phyloP scores from a whole-genome alignment of 2,888 invertebrate species.

The Ptychoptera albimana region DNA sequence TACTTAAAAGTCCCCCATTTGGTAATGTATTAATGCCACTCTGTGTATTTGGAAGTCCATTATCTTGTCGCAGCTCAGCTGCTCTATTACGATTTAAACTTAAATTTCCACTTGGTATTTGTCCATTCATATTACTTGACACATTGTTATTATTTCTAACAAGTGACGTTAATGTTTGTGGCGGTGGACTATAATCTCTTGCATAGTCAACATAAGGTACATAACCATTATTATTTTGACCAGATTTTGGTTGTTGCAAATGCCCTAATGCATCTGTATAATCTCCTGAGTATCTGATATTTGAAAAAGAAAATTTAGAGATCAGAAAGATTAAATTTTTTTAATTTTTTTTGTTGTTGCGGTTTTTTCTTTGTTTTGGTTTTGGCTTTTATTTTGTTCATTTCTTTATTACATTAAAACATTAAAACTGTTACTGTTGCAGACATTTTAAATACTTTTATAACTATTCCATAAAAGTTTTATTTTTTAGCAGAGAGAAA shows the following conservation, averaged over 20 bases:
- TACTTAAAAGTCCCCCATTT: conserved; percentile 16
- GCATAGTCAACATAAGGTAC: conserved; percentile 80
- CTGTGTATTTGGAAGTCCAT: conserved; percentile 24
- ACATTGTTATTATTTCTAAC: conserved; percentile 5
- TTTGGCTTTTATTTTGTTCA: no score
- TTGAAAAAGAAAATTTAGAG: conserved; percentile 10
- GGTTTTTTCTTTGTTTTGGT: no score
- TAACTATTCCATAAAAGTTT: no score
- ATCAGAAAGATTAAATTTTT: no score
- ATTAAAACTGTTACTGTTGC: no score
- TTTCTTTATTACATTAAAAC: no score
- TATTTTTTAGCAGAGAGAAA: no score
- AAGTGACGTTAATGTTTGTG: conserved; percentile 18
- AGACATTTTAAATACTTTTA: no score
- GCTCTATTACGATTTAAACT: conserved; percentile 21
- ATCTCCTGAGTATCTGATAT: conserved; percentile 25
- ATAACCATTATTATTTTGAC: conserved; percentile 71
- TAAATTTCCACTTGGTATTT: conserved; percentile 13
- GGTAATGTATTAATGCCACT: conserved; percentile 27
- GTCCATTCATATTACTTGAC: conserved; percentile 11
- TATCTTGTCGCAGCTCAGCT: conserved; percentile 21
- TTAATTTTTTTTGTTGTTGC: no score
- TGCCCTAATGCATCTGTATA: conserved; percentile 23
- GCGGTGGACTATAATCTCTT: conserved; percentile 76
- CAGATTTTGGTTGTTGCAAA: conserved; percentile 19